phyloP scores from a whole-genome alignment of 2,888 invertebrate species.

The Papilio demoleus region DNA sequence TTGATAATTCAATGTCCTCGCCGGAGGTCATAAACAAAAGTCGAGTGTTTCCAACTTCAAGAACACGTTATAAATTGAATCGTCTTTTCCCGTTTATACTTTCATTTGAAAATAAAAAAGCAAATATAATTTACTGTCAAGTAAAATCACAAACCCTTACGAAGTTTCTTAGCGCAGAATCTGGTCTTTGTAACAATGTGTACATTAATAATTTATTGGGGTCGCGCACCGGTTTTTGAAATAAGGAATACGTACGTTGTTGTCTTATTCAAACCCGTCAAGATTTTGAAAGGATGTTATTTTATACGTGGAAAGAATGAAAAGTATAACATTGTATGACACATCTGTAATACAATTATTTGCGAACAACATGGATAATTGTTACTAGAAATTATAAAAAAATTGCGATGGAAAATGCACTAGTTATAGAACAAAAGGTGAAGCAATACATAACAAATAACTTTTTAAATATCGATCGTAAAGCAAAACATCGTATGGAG shows the following conservation, averaged over 20 bases:
- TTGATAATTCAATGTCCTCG: conserved; percentile 54
- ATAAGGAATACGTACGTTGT: conserved; percentile 69
- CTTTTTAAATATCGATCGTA: too few relatives aligned
- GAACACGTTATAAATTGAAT: conserved; percentile 61
- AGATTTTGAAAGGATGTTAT: conserved; percentile 70
- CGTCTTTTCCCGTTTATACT: conserved; percentile 63
- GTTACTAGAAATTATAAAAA: too few relatives aligned
- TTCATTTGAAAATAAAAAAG: conserved; percentile 53
- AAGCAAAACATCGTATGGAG: not conserved
- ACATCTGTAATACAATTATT: conserved; percentile 54
- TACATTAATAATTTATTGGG: conserved; percentile 74
- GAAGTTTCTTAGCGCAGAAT: conserved; percentile 68
- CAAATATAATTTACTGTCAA: conserved; percentile 66
- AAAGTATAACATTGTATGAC: conserved; percentile 66
- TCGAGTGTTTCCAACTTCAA: conserved; percentile 54
- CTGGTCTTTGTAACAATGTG: conserved; percentile 70
- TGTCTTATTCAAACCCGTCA: conserved; percentile 71
- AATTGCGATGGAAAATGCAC: too few relatives aligned
- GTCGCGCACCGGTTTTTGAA: conserved; percentile 60
- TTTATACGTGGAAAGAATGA: conserved; percentile 77
- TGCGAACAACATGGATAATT: conserved; percentile 49
- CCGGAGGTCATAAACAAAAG: conserved; percentile 52
- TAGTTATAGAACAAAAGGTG: too few relatives aligned
- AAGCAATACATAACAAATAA: too few relatives aligned
- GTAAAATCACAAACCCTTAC: conserved; percentile 69